phyloP scores from a whole-genome alignment of 2,797 vertebrate species.

The Orientallactaga sibirica region DNA sequence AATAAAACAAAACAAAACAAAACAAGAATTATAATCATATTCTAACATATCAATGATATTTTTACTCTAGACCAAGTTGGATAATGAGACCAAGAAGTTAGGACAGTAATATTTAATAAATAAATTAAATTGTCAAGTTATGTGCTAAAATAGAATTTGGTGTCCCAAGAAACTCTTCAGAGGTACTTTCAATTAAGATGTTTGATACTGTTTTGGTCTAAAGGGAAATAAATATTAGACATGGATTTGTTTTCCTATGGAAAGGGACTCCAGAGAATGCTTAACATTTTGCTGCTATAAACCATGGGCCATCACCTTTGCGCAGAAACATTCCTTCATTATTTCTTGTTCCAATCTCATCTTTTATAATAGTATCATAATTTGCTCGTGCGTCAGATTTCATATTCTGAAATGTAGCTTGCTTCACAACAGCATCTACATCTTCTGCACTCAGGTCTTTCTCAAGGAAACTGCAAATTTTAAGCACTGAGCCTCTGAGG shows the following conservation, averaged over 20 bases:
- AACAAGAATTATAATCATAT: background rate
- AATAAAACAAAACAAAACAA: background rate
- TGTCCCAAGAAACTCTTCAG: background rate
- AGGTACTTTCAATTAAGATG: background rate
- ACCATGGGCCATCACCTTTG: conserved; percentile 50
- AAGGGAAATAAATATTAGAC: background rate
- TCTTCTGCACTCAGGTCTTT: conserved; percentile 85
- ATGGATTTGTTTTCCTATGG: background rate
- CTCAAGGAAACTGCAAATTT: conserved; percentile 86
- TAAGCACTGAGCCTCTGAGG: conserved; percentile 84
- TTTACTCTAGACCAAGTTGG: background rate
- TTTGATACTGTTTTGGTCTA: background rate
- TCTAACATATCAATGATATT: background rate
- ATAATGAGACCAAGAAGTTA: background rate
- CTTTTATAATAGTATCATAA: rapidly evolving
- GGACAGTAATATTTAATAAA: background rate
- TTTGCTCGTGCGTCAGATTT: conserved; percentile 41
- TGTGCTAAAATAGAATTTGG: background rate
- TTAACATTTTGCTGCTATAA: background rate
- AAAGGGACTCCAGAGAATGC: background rate
- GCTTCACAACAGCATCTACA: conserved; percentile 83
- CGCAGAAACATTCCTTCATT: background rate
- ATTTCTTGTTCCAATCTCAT: rapidly evolving
- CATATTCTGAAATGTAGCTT: conserved; percentile 61
- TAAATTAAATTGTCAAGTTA: background rate